Evolutionary conservation across 2,113 vertebrate genomes (phyloP), one percentile per base, ranked within the genome.

Genomic region (Chelonoidis abingdonii): DNA sequence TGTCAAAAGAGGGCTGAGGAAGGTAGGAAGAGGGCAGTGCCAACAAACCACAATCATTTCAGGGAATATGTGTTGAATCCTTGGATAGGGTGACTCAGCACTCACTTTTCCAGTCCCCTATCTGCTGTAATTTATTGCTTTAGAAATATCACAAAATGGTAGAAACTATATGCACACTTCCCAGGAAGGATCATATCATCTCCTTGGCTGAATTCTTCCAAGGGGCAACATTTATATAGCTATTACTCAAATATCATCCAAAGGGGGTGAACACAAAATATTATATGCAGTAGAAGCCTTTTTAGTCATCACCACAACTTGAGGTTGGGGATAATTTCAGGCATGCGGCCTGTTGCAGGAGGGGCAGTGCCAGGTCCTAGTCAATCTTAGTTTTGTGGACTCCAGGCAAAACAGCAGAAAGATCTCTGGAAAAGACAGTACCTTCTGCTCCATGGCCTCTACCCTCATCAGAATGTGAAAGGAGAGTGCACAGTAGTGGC

Each of bases 141-240:
- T 76, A 7, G 22, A 76, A 76, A 76, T 41, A 76, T 19, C 72
- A 44, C 9, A 62, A 72, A 38, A 72, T 10, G 19, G 38, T 41
- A 31, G 41, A 62, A 52, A 41, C 17, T 10, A 52, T 21, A 3
- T 1, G 1, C 25, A 27, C 1, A 21, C 25, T n/a, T 53, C 3
- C 11, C 82, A 49, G 47, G 5, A 50, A 35, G 10, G 29, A 19
- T 80, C 29, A 92, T 25, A 4, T 22, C n/a, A 0, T 25, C 6
- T 47, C 29, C 29, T 69, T 69, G 11, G 25, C 12, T 38, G 12
- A 38, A 56, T 27, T 44, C 12, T 41, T 82, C 7, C 35, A 10
- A 79, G 69, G 72, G 90, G 22, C 4, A 52, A 80, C 75, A 76
- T 10, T 24, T 91, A 84, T 12, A 65, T 27, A 79, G 79, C 80